A percentile compares a stretch with the other conserved stretches of the same genome.
These are phyloP conservation scores for Aporophyla lueneburgensis DNA, from an alignment of 2,888 invertebrate genomes.

Conservation along the genomic window DNA sequence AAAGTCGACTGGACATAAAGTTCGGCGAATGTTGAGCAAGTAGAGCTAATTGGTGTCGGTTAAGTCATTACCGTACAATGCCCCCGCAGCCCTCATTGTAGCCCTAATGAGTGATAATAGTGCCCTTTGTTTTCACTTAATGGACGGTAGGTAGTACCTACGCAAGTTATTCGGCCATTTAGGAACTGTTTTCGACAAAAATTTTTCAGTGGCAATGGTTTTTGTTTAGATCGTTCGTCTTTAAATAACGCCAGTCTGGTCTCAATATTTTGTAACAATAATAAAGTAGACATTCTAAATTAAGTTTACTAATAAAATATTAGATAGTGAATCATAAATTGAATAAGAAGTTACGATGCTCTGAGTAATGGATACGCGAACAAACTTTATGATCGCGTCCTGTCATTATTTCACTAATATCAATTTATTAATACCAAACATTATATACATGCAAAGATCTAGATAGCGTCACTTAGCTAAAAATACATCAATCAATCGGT, in stretches of 20 bases:
- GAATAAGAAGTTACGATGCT: conserved; percentile 28
- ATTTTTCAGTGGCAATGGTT: background rate
- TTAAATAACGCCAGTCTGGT: background rate
- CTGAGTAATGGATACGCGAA: conserved; percentile 44
- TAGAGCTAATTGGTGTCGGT: conserved; percentile 72
- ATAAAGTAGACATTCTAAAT: conserved; percentile 6
- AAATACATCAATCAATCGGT: conserved; percentile 60
- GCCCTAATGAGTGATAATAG: conserved; percentile 77
- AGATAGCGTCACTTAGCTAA: conserved; percentile 62
- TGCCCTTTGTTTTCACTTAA: conserved; percentile 75
- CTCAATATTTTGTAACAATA: conserved; percentile 4
- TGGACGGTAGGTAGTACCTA: conserved; percentile 33
- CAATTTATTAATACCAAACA: conserved; percentile 27
- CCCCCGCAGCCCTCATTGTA: conserved; percentile 77
- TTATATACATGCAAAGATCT: conserved; percentile 49
- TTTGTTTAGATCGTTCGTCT: background rate
- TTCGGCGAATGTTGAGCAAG: conserved; percentile 69
- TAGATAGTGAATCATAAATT: conserved; percentile 22
- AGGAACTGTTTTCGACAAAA: conserved; percentile 45
- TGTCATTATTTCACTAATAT: conserved; percentile 48
- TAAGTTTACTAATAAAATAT: conserved; percentile 8
- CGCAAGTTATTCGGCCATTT: conserved; percentile 51
- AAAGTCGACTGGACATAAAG: conserved; percentile 37
- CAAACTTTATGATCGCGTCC: conserved; percentile 18
- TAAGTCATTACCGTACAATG: conserved; percentile 72